Evolutionary conservation across 2,888 invertebrate genomes (phyloP).

Genomic region (Philaethria dido): DNA sequence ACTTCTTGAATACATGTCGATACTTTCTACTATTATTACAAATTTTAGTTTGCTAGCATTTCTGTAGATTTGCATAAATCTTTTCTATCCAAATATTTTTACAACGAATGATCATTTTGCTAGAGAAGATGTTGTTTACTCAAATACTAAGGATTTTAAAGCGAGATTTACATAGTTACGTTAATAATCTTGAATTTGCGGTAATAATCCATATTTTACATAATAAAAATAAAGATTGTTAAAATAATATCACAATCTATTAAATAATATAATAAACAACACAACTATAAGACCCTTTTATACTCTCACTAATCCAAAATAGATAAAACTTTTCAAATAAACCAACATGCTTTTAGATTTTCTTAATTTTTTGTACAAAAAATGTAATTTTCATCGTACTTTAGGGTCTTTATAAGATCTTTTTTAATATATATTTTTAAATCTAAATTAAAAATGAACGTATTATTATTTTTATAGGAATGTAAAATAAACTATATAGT

Average conservation of each 20-base stretch:
- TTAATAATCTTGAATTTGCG: neutral
- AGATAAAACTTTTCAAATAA: neutral
- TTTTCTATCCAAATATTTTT: neutral
- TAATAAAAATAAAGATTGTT: slow-evolving; percentile 33
- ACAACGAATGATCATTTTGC: neutral
- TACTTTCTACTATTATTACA: too few species aligned
- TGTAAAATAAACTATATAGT: slow-evolving; percentile 30
- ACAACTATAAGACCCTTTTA: slow-evolving; percentile 11
- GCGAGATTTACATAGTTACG: neutral
- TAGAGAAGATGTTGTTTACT: neutral
- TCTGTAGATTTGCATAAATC: neutral
- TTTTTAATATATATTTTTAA: slow-evolving; percentile 8
- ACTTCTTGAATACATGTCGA: too few species aligned
- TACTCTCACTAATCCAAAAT: slow-evolving; percentile 9
- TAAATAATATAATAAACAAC: slow-evolving; percentile 30
- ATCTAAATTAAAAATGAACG: slow-evolving; percentile 6
- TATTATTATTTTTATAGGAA: slow-evolving; percentile 31
- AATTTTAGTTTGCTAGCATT: too few species aligned
- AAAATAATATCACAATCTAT: slow-evolving; percentile 60
- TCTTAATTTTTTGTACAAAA: neutral
- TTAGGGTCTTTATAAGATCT: slow-evolving; percentile 1
- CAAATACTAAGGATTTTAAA: neutral
- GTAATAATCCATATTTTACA: slow-evolving; percentile 7
- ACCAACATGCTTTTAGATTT: neutral
- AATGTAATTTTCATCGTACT: neutral